Evolutionary conservation across 2,888 invertebrate genomes (phyloP), one percentile per base, ranked within the genome.

Genomic region (Kryphioiulus occultus): DNA sequence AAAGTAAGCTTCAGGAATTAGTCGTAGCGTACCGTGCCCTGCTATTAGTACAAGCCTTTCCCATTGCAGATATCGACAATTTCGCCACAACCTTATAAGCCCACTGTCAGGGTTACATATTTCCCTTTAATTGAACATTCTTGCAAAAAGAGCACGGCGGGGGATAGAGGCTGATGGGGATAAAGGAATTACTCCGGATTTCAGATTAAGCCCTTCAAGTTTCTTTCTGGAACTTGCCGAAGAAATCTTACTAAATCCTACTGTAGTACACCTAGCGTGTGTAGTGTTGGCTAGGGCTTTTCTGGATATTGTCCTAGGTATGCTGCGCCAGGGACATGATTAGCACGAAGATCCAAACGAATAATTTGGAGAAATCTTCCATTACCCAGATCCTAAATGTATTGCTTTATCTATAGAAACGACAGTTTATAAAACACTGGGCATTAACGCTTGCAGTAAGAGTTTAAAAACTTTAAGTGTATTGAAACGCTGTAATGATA

Each of bases 201-300:
- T 59, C 19, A 59, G 53, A 59, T 59, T 59, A 59, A 59, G 53
- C 53, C 53, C 53, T 59, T 59, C 53, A 59, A 59, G 53, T 59
- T 59, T 59, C 53, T 59, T 59, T 59, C 53, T 59, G 53, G 53
- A 59, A 59, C 53, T 59, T 59, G n/a, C n/a, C 3, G n/a, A 59
- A n/a, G 53, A n/a, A 59, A 59, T 59, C 53, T 59, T 59, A 59
- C n/a, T 59, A 59, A 59, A 59, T 59, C 53, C n/a, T 59, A 59
- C n/a, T 7, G 19, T 7, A 0, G 53, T 59, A n/a, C n/a, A 59
- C n/a, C 2, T 59, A 59, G 19, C 53, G 53, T n/a, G 53, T 59
- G 53, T 59, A n/a, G 53, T n/a, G n/a, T 7, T 59, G 53, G 53
- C n/a, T 59, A n/a, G n/a, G 2, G 53, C n/a, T n/a, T n/a, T n/a